phyloP scores from a whole-genome alignment of 2,888 invertebrate genomes.

The Pseudococcus viburni region DNA sequence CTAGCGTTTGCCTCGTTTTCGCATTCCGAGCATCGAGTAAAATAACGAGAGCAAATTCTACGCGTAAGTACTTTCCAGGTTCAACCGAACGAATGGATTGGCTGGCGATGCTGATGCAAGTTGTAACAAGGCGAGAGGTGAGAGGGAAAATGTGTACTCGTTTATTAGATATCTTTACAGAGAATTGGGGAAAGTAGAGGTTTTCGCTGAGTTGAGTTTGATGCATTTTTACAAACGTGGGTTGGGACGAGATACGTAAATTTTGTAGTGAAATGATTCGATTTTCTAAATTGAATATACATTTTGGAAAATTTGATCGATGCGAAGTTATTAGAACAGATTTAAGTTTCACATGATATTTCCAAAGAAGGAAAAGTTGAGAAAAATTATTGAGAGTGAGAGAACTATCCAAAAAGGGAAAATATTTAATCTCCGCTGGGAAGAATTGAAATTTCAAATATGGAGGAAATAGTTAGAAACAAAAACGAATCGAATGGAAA shows the following conservation, averaged over 20 bases:
- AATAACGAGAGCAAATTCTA: constrained; percentile 6
- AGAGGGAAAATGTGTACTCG: neutral
- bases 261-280: no score
- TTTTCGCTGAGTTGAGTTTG: neutral
- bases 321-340: no score
- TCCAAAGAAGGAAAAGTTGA: no score
- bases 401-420: no score
- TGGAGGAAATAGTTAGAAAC: no score
- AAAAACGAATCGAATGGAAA: no score
- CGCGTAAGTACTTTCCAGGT: neutral
- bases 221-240: neutral
- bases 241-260: neutral
- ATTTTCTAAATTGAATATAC: no score
- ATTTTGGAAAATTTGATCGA: no score
- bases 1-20: neutral
- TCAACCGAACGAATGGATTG: neutral
- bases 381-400: no score
- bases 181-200: neutral
- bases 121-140: neutral
- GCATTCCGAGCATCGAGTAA: neutral
- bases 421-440: no score
- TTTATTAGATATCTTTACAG: neutral
- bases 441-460: no score
- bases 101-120: neutral
- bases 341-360: no score